These are phyloP conservation scores for Excalfactoria chinensis DNA, from an alignment of 2,113 vertebrate genomes.

Conservation along the genomic window DNA sequence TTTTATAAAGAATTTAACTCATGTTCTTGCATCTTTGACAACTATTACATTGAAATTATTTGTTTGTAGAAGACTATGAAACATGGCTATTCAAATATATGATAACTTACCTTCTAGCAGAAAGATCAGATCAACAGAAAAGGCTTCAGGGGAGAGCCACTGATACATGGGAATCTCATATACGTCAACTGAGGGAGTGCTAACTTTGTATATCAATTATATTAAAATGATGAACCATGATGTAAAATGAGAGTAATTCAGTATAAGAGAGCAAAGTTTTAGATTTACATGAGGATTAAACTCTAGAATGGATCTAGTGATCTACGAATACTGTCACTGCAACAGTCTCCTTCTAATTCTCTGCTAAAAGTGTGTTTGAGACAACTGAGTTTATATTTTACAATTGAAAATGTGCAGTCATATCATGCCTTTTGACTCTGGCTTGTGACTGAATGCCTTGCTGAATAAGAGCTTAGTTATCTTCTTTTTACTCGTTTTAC, in stretches of 20 bases:
- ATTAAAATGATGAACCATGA: neutral
- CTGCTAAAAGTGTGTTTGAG: neutral
- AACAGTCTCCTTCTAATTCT: neutral
- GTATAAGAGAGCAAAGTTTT: neutral
- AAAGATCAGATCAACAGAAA: constrained; percentile 5
- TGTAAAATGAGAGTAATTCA: constrained; percentile 8
- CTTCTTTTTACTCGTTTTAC: neutral
- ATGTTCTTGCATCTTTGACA: constrained; percentile 29
- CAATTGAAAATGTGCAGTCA: neutral
- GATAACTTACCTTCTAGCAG: neutral
- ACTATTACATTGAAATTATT: constrained; percentile 35
- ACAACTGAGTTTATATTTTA: neutral
- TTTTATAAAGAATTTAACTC: constrained; percentile 36
- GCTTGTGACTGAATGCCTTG: neutral
- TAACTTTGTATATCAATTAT: constrained; percentile 19
- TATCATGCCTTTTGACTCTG: neutral
- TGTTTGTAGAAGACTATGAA: constrained; percentile 31
- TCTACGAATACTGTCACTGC: neutral
- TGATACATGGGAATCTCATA: neutral
- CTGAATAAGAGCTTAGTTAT: neutral
- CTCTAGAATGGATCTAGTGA: neutral
- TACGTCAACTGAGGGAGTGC: neutral
- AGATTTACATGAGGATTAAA: constrained; percentile 8
- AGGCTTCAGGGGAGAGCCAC: neutral
- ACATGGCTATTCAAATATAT: constrained; percentile 45